Percentiles rank a stretch among this genome's conserved stretches.
Conservation (phyloP, 2,888 invertebrate species). For the Ophion ellenae region DNA sequence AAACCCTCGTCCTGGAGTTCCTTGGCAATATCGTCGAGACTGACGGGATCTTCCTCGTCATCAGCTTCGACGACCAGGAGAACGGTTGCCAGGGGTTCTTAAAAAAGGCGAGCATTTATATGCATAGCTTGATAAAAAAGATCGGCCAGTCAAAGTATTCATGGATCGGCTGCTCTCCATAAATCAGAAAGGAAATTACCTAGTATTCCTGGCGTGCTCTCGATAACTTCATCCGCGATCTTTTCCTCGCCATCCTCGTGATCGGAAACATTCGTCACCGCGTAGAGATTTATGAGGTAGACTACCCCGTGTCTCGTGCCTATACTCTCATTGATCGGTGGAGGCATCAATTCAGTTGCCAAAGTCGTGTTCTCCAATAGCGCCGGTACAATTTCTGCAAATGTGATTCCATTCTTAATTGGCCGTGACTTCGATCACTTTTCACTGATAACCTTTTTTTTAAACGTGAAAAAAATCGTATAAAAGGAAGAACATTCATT, state of each 20-base stretch:
- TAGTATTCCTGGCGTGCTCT: conserved; percentile 72
- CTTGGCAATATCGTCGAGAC: conserved; percentile 78
- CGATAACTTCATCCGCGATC: conserved; percentile 73
- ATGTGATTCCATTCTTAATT: neutral
- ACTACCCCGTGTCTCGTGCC: conserved; percentile 68
- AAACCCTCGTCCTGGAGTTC: conserved; percentile 78
- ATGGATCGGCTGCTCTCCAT: too few relatives aligned
- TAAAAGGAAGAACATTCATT: neutral
- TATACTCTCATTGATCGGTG: conserved; percentile 66
- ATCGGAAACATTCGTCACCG: conserved; percentile 76
- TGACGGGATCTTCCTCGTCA: conserved; percentile 73
- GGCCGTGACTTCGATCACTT: neutral
- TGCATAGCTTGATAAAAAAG: neutral
- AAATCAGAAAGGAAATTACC: conserved; percentile 67
- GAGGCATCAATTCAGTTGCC: conserved; percentile 75
- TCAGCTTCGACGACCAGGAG: conserved; percentile 77
- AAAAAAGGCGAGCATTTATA: neutral
- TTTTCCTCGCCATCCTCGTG: conserved; percentile 74
- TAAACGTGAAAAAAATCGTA: neutral
- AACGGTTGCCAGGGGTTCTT: conserved; percentile 78
- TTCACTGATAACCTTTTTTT: neutral
- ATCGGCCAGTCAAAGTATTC: neutral
- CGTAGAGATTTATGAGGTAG: conserved; percentile 79
- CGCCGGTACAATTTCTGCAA: conserved; percentile 59
- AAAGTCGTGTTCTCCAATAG: conserved; percentile 67